A percentile compares a stretch with the other conserved stretches of the same genome.
phyloP scores from a whole-genome alignment of 2,888 invertebrate genomes.

The Drosophila colorata region DNA sequence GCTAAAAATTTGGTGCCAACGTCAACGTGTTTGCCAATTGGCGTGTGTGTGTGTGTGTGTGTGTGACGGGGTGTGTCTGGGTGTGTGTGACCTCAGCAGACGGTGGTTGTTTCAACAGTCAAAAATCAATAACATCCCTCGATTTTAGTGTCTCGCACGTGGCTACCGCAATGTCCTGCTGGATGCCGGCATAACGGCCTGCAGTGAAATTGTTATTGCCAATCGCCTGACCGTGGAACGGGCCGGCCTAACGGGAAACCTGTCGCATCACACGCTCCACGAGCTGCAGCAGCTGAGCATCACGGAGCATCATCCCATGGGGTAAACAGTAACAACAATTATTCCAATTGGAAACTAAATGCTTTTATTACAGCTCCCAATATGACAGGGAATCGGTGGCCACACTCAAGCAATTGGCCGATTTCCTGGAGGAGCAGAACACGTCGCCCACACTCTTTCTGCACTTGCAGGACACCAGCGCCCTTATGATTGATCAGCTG shows the following conservation, averaged over 20 bases:
- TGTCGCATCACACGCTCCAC: constrained; percentile 75
- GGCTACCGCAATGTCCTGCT: constrained; percentile 84
- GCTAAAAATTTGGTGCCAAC: background rate
- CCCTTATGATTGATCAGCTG: constrained; percentile 82
- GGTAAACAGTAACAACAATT: constrained; percentile 64
- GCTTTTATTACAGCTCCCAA: constrained; percentile 74
- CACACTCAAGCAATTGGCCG: constrained; percentile 81
- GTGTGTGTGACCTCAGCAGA: constrained; percentile 42
- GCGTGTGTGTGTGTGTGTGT: background rate
- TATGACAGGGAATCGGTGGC: constrained; percentile 83
- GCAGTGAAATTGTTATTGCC: constrained; percentile 84
- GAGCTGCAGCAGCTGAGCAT: constrained; percentile 83
- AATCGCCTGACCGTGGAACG: constrained; percentile 82
- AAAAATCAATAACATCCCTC: constrained; percentile 69
- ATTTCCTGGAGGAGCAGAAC: constrained; percentile 77
- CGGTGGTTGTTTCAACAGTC: constrained; percentile 46
- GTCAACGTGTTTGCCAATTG: no score
- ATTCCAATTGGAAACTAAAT: background rate
- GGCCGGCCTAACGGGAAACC: constrained; percentile 76
- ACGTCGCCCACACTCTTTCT: constrained; percentile 82
- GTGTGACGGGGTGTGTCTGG: constrained; percentile 23
- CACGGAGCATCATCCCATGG: constrained; percentile 84
- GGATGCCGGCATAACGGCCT: constrained; percentile 83
- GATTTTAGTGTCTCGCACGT: constrained; percentile 80
- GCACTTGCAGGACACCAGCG: constrained; percentile 82